Base-by-base conservation (phyloP, 92 coral and sea anemone species). In the Zoanthus sansibaricus region DNA sequence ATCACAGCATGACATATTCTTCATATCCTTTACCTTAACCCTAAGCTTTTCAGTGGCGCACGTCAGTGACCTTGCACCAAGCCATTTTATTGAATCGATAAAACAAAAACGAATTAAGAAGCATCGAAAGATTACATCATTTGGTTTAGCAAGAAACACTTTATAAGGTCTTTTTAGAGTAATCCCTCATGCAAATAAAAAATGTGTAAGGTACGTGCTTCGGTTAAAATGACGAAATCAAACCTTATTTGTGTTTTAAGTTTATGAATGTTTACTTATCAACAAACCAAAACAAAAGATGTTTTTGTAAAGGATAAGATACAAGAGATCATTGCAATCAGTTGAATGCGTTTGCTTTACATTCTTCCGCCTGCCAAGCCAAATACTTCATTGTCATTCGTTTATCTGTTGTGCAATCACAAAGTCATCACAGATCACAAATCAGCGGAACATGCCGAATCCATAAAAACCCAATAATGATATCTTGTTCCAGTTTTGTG, bases 401-500 rank as follows among this genome's bases (percentile, higher is more conserved):
- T 71, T 80, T 80, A 80, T 80, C 85, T 47, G 75, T 47, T n/a
- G 73, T 17, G 44, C 14, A 48, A 80, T 80, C 85, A 64, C 7
- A 69, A 71, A 80, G 58, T 47, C 73, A 80, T 80, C 75, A 80
- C 75, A 67, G 73, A 66, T 80, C 85, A 62, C 72, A 79, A 64
- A 79, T 79, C 84, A 79, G 59, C 73, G 75, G 48, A 80, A 80
- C 74, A 21, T 80, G 75, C 85, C 75, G 85, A 80, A 80, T 46
- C 85, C 75, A 80, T 80, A 80, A 66, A 80, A 62, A 10, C 46
- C 74, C 54, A 80, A 80, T 80, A 80, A 80, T 68, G 85, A 31
- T 80, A 80, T 80, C 85, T 52, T 52, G 44, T 80, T 80, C 85
- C 85, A 33, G 15, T 69, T 49, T 54, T 6, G 85, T 37, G 25